phyloP scores from a whole-genome alignment of 2,888 invertebrate species.

The Asteroscopus sphinx region DNA sequence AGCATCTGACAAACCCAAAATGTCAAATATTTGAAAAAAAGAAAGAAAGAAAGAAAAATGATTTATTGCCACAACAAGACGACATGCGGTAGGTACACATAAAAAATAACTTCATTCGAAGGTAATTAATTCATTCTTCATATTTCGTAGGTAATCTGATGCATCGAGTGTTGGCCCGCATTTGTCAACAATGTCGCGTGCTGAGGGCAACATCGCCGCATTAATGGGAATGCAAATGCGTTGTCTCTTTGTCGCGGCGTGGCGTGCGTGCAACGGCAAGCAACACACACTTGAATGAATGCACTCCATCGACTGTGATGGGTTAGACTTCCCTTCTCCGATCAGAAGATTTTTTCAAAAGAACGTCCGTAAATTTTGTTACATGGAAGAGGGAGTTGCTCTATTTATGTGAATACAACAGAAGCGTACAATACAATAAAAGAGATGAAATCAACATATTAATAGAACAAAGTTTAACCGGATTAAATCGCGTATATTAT shows the following conservation, averaged over 20 bases:
- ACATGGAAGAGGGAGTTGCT: slow-evolving; percentile 2
- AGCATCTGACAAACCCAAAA: slow-evolving; percentile 19
- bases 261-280: slow-evolving; percentile 24
- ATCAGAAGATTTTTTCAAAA: no score
- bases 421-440: no score
- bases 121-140: no score
- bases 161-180: slow-evolving; percentile 33
- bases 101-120: no score
- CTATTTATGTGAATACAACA: no score
- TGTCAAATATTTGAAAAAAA: slow-evolving; percentile 40
- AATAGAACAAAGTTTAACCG: no score
- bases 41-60: no score
- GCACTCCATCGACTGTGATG: slow-evolving; percentile 23
- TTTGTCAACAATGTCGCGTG: slow-evolving; percentile 59
- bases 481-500: no score
- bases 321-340: slow-evolving; percentile 18
- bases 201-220: slow-evolving; percentile 53
- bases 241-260: slow-evolving; percentile 47
- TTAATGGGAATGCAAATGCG: slow-evolving; percentile 62
- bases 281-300: slow-evolving; percentile 31
- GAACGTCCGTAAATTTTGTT: background rate
- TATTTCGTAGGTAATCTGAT: slow-evolving; percentile 21
- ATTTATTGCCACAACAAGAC: no score
- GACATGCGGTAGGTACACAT: no score
- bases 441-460: no score